Evolutionary conservation across 2,113 vertebrate genomes (phyloP), one percentile per base, ranked within the genome.

Genomic region (Capra hircus): DNA sequence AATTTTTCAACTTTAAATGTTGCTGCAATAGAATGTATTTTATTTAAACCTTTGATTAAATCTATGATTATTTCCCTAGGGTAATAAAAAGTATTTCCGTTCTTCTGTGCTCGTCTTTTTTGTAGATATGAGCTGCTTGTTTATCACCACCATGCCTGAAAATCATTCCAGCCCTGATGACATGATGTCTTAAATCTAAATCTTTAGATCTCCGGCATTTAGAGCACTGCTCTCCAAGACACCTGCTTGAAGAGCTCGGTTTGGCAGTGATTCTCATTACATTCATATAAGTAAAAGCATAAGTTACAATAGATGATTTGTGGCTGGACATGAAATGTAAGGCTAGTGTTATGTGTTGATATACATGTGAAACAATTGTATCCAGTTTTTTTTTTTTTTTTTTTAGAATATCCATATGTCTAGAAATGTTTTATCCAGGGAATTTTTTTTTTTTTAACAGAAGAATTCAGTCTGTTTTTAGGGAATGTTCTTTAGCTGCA

Each of bases 241-340:
- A 81, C 19, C 40, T 84, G 48, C 40, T 77, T 84, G 6, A 74
- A 87, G 36, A 90, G 21, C 7, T 94, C 4, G 25, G 48, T 88
- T 88, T 96, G 59, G 36, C 94, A 96, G 27, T 74, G n/a, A 96
- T 43, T 92, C 28, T 90, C n/a, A 25, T 92, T 95, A 62, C 27
- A 92, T 81, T n/a, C 83, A 12, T 67, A 74, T 7, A 94, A 90
- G 40, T 92, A 36, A 94, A 92, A 77, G 67, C 40, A 67, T 36
- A 82, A 52, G 28, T 74, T 95, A n/a, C 87, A 33, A 43, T 67
- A 71, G 10, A 78, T 94, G 30, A 92, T 96, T 59, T 43, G 21
- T 95, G 85, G 6, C 28, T 95, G 28, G 87, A 88, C 52, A 45
- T 84, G 52, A 96, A 93, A 92, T 84, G 30, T 50, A 87, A 94